Percentiles rank a stretch among this genome's conserved stretches.
Evolutionary conservation across 2,113 vertebrate species (phyloP).

Genomic region (Strigops habroptila): DNA sequence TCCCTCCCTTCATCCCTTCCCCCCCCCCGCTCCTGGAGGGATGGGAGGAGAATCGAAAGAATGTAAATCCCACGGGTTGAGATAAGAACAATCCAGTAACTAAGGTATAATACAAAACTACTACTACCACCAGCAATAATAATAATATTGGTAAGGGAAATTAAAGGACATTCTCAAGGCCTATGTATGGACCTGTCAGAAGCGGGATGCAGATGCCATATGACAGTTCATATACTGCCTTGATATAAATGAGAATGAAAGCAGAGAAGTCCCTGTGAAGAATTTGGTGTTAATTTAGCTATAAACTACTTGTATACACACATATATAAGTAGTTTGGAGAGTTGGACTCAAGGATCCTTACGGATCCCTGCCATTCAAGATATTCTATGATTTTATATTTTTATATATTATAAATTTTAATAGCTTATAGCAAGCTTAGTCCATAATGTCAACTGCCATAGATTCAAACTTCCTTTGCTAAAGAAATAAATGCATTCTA

Average conservation of each 20-base stretch:
- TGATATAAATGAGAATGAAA: neutral
- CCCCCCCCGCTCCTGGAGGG: too few species aligned
- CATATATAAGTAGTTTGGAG: neutral
- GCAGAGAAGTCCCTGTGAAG: neutral
- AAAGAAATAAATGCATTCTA: neutral
- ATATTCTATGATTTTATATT: too few species aligned
- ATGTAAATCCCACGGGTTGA: too few species aligned
- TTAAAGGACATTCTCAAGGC: neutral
- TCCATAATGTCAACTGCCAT: neutral
- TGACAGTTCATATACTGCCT: neutral
- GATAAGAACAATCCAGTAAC: too few species aligned
- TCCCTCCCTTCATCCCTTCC: too few species aligned
- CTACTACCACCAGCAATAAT: too few species aligned
- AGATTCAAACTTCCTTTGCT: neutral
- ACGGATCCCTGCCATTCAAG: accelerated
- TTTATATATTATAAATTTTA: neutral
- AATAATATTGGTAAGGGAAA: too few species aligned
- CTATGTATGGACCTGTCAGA: neutral
- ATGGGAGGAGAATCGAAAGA: too few species aligned
- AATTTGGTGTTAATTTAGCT: neutral
- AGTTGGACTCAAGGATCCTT: neutral
- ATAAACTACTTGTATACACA: neutral
- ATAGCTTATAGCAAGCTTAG: neutral
- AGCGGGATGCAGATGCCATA: neutral
- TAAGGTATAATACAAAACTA: too few species aligned